Conservation (phyloP, 2,113 vertebrate species). For the Saguinus imperator region DNA sequence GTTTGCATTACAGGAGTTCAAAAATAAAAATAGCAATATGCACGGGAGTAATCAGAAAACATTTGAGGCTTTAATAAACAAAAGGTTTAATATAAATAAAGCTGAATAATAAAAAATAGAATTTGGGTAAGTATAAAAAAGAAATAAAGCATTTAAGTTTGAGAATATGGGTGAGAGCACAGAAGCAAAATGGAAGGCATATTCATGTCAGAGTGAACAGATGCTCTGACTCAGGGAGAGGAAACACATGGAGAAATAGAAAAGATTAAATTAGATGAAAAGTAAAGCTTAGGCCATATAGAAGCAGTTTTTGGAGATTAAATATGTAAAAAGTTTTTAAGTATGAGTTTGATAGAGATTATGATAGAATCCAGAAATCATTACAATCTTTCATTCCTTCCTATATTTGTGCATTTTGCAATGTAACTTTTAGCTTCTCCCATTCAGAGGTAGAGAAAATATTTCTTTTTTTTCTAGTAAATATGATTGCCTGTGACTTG, state of each 20-base stretch:
- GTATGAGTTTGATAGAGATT: not conserved
- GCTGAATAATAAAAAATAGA: not conserved
- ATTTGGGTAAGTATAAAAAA: not conserved
- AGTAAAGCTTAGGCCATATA: not conserved
- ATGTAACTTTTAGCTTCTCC: not conserved
- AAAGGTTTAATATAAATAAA: not conserved
- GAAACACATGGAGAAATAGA: not conserved
- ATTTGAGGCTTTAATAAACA: not conserved
- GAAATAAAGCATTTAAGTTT: not conserved
- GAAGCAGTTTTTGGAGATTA: not conserved
- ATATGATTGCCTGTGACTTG: not conserved
- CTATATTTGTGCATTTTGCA: not conserved
- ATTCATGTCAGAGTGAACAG: not conserved
- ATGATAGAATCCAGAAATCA: not conserved
- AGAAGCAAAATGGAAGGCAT: not conserved
- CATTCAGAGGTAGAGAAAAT: not conserved
- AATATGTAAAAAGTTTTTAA: not conserved
- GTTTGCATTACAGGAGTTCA: not conserved
- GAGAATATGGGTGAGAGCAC: not conserved
- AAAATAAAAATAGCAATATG: not conserved
- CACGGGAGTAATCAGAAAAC: not conserved
- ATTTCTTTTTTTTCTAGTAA: not conserved
- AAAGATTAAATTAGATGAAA: not conserved
- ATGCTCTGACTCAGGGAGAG: not conserved
- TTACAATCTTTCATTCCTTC: not conserved